Evolutionary conservation across 2,797 vertebrate species (phyloP).

Genomic region (Molossus molossus): DNA sequence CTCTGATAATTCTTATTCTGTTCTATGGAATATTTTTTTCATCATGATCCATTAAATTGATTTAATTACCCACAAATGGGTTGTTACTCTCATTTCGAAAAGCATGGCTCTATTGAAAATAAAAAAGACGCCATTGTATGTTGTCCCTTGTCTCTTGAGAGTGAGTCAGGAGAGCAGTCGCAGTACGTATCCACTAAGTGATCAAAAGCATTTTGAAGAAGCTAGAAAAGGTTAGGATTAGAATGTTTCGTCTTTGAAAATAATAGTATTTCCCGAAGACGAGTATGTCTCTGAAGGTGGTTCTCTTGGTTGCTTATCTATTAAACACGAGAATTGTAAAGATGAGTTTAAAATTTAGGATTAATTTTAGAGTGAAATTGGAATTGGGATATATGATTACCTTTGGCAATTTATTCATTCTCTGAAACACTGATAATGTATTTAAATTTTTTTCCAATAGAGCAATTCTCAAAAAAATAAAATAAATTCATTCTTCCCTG

Average conservation of each 20-base stretch:
- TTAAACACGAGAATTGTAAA: neutral
- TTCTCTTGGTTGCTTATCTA: neutral
- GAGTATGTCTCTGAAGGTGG: neutral
- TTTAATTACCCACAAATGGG: neutral
- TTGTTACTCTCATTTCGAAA: conserved; percentile 37
- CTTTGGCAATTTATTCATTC: neutral
- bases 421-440: neutral
- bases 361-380: conserved; percentile 51
- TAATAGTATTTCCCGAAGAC: neutral
- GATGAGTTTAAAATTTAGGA: conserved; percentile 26
- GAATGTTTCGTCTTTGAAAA: neutral
- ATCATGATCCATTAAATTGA: neutral
- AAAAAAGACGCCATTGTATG: neutral
- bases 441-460: conserved; percentile 45
- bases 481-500: neutral
- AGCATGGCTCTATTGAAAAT: neutral
- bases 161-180: neutral
- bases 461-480: neutral
- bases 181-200: neutral
- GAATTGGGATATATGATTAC: neutral
- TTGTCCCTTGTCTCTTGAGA: neutral
- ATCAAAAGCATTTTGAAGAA: neutral
- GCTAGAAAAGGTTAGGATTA: neutral
- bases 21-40: neutral
- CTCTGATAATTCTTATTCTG: neutral